Percentiles rank a stretch among this genome's conserved stretches.
Conservation (phyloP, 1,140 invertebrate genomes). For the Drosophila fuyamai region DNA sequence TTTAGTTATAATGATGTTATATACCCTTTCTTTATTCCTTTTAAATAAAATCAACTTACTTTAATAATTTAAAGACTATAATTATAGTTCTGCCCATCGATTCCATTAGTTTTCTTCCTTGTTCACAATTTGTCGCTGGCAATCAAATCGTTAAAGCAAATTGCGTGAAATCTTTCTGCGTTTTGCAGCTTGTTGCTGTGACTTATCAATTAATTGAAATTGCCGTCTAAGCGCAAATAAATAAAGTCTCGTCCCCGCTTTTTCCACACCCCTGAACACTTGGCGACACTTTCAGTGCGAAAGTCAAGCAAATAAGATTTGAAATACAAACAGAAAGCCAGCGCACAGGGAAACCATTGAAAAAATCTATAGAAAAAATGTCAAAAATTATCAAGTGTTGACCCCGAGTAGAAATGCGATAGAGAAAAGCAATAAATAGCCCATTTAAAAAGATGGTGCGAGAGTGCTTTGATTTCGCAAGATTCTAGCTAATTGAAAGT, state of each 20-base stretch:
- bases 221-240: constrained; percentile 79
- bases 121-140: constrained; percentile 69
- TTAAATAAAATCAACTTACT: background rate
- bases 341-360: constrained; percentile 7
- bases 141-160: constrained; percentile 70
- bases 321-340: background rate
- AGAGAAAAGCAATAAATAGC: background rate
- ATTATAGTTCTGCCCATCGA: constrained; percentile 7
- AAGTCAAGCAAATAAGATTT: constrained; percentile 17
- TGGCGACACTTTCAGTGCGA: constrained; percentile 42
- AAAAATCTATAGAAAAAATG: constrained; percentile 31
- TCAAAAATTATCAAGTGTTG: constrained; percentile 43
- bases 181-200: constrained; percentile 30
- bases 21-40: background rate
- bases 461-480: constrained; percentile 55
- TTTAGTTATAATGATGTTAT: no score
- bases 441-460: background rate
- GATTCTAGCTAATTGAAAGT: constrained; percentile 50
- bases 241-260: constrained; percentile 53
- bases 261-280: constrained; percentile 25
- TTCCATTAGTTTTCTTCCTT: constrained; percentile 6
- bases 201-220: constrained; percentile 83
- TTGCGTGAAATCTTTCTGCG: constrained; percentile 66
- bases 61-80: background rate
- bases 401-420: background rate